Base-by-base conservation (phyloP, 2,797 vertebrate species). In the Sebastolobus alascanus region DNA sequence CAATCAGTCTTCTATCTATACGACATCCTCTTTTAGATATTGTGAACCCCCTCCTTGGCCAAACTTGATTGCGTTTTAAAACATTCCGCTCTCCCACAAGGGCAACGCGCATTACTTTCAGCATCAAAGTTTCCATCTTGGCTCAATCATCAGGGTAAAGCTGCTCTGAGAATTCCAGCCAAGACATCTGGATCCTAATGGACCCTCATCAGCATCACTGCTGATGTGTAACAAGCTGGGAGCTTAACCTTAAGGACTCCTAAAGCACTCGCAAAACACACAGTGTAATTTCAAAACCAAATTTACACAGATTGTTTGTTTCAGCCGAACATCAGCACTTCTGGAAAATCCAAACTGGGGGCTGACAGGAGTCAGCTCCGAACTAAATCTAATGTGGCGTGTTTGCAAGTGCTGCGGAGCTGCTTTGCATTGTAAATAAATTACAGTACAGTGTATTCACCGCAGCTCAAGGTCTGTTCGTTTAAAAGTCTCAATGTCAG, bases 111-210 rank as follows among this genome's bases (percentile, higher is more conserved):
- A 38, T 69, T 35, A 35, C 68, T 16, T 43, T 78, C 35, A 60
- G 68, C 38, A 35, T 76, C 68, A 66, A 68, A 76, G 52, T 85
- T 85, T 79, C 55, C 20, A n/a, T 86, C 74, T 80, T 64, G 67
- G 83, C 80, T 75, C 80, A 12, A 7, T 81, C 73, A 67, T 67
- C 35, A 56, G 61, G 52, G 56, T 54, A 52, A 72, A 74, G 40
- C 37, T 60, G 86, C 81, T 35, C 52, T n/a, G 59, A 78, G 78
- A 82, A 73, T 60, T 68, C 60, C 43, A 79, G 82, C 84, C 79
- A 84, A 88, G 84, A 86, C 89, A 92, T 91, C 91, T 89, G 89
- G 91, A 86, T 88, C 70, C 79, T 89, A 91, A 93, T 88, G 83
- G 80, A 84, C 82, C 66, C 70, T 90, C 87, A 87, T 92, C 88